Evolutionary conservation across 2,113 vertebrate genomes (phyloP).

Genomic region (Tupaia chinensis): DNA sequence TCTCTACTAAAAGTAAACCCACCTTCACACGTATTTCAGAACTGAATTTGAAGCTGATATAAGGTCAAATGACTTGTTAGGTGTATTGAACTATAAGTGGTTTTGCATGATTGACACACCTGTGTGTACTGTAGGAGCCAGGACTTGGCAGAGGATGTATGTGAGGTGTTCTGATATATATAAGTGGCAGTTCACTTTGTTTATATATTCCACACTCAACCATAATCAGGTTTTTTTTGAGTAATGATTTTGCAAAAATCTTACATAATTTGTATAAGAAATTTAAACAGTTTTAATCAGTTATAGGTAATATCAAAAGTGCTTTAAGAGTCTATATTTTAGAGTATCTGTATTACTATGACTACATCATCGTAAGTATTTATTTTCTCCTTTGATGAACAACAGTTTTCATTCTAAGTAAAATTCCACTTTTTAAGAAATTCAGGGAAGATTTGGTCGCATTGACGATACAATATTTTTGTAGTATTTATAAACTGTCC

Average conservation of each 20-base stretch:
- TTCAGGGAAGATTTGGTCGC: constrained; percentile 87
- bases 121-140: constrained; percentile 90
- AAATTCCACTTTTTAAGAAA: constrained; percentile 84
- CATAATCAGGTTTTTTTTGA: constrained; percentile 80
- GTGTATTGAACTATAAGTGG: constrained; percentile 87
- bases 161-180: constrained; percentile 83
- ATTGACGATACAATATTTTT: constrained; percentile 84
- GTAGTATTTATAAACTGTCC: constrained; percentile 82
- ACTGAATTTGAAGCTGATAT: constrained; percentile 88
- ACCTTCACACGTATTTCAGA: constrained; percentile 85
- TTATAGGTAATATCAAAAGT: constrained; percentile 82
- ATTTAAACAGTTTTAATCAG: constrained; percentile 86
- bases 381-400: constrained; percentile 85
- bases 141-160: constrained; percentile 88
- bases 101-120: constrained; percentile 90
- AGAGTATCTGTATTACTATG: constrained; percentile 84
- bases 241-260: constrained; percentile 78
- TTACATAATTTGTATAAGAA: constrained; percentile 85
- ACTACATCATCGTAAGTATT: constrained; percentile 85
- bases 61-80: constrained; percentile 89
- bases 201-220: constrained; percentile 79
- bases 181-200: constrained; percentile 81
- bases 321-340: constrained; percentile 87
- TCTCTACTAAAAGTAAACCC: constrained; percentile 87
- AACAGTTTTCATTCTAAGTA: constrained; percentile 82